These are phyloP conservation scores for Megamerina dolium DNA, from an alignment of 2,888 invertebrate genomes.

Conservation along the genomic window DNA sequence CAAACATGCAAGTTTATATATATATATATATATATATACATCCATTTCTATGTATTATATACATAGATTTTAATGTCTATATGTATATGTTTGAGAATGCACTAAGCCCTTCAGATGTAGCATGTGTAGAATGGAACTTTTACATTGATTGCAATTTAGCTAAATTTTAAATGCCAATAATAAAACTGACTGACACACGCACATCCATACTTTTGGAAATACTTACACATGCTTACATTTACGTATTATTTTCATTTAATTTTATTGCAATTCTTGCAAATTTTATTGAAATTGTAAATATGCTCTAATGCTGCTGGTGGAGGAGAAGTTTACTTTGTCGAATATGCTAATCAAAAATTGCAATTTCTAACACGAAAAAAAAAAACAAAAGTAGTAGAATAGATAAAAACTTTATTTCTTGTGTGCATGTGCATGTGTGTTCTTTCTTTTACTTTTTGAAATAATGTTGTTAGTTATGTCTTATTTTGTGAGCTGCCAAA, in stretches of 20 bases:
- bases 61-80: slow-evolving; percentile 4
- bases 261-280: slow-evolving; percentile 28
- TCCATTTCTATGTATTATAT: too few relatives aligned
- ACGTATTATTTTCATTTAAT: slow-evolving; percentile 7
- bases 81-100: slow-evolving; percentile 5
- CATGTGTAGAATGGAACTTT: slow-evolving; percentile 11
- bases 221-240: slow-evolving; percentile 6
- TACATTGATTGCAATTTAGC: slow-evolving; percentile 41
- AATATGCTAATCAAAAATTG: slow-evolving; percentile 17
- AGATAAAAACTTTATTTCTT: slow-evolving; percentile 16
- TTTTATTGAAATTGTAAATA: slow-evolving; percentile 18
- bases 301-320: not conserved
- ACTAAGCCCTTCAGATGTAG: too few relatives aligned
- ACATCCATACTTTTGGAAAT: slow-evolving; percentile 11
- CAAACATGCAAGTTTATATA: too few relatives aligned
- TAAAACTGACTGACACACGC: slow-evolving; percentile 31
- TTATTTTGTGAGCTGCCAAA: too few relatives aligned
- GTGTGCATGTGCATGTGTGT: not conserved
- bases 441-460: too few relatives aligned
- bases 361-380: slow-evolving; percentile 9
- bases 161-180: slow-evolving; percentile 43
- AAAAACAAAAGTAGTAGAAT: slow-evolving; percentile 22
- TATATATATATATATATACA: slow-evolving; percentile 8
- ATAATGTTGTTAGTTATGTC: too few relatives aligned
- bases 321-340: not conserved